Evolutionary conservation across 2,888 invertebrate genomes (phyloP).

Genomic region (Troides oblongomaculatus): DNA sequence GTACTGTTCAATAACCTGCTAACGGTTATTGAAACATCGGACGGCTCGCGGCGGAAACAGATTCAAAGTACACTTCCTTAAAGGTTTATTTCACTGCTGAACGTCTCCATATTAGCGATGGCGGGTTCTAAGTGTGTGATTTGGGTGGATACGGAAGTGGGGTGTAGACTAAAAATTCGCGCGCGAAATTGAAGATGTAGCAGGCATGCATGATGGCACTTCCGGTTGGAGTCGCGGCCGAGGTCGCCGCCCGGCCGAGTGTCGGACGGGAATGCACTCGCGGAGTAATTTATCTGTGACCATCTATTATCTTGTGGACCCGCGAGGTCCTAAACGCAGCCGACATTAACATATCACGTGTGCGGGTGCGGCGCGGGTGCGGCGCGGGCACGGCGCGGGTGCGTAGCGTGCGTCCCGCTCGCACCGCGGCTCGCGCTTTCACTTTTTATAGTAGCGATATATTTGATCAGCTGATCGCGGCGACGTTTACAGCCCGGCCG

Average conservation of each 20-base stretch:
- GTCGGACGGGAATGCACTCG: slow-evolving; percentile 78
- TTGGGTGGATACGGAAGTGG: slow-evolving; percentile 21
- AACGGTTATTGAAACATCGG: background rate
- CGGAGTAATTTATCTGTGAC: slow-evolving; percentile 78
- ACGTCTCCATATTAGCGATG: slow-evolving; percentile 1
- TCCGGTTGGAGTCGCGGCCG: slow-evolving; percentile 67
- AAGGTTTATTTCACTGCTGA: background rate
- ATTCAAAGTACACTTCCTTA: background rate
- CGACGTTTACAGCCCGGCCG: slow-evolving; percentile 74
- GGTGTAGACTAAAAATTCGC: slow-evolving; percentile 74
- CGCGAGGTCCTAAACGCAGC: slow-evolving; percentile 80
- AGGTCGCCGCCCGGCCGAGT: slow-evolving; percentile 78
- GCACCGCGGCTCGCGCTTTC: slow-evolving; percentile 75
- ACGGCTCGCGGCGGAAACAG: background rate
- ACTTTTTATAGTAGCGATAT: slow-evolving; percentile 80
- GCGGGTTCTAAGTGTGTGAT: background rate
- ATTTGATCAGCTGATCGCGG: slow-evolving; percentile 80
- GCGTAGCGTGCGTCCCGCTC: slow-evolving; percentile 53
- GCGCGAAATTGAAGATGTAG: slow-evolving; percentile 71
- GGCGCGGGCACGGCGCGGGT: slow-evolving; percentile 30
- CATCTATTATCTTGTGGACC: slow-evolving; percentile 80
- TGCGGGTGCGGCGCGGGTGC: slow-evolving; percentile 50
- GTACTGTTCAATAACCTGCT: too few species aligned
- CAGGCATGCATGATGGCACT: slow-evolving; percentile 76
- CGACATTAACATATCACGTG: background rate